Base-by-base conservation (phyloP, 2,797 vertebrate genomes). In the Diceros bicornis region DNA sequence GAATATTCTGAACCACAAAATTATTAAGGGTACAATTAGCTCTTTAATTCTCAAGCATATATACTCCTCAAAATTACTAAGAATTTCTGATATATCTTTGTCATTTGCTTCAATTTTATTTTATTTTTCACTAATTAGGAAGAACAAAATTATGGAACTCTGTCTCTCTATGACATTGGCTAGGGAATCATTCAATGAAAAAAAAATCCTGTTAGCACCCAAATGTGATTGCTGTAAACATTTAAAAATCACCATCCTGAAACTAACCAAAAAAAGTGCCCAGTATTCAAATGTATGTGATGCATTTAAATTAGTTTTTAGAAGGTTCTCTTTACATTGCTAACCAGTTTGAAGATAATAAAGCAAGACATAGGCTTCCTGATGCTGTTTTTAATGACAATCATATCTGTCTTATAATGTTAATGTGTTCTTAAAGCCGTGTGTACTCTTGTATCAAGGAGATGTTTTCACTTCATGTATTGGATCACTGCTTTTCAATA, bases 401-500 rank as follows among this genome's bases (percentile, higher is more conserved):
- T 90, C 79, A 57, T 93, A 97, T 77, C 82, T 84, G 44, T 59
- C 93, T 96, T 84, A 92, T 57, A 71, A 97, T 94, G 89, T 93
- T 84, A 96, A 95, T 90, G 84, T 92, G 88, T 96, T 93, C 85
- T 57, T 90, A 92, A 97, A 96, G 89, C 68, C 18, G 0, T 87
- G 71, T 86, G 92, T 83, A 94, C 47, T 92, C 75, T 96, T 82
- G 87, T 84, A 95, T 86, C 93, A 94, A 93, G 88, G 57, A 94
- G 82, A 96, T 92, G 82, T 96, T 97, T 97, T 97, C 72, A 77
- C 85, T 88, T 94, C 74, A 23, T 50, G 61, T 93, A 90, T 83
- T 96, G 95, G 87, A 96, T 97, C 96, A 96, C 84, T 97, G 94
- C 68, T 91, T 96, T 94, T 97, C 96, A 97, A 90, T 95, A 87